phyloP scores from a whole-genome alignment of 2,113 vertebrate genomes.

The Neotoma lepida region DNA sequence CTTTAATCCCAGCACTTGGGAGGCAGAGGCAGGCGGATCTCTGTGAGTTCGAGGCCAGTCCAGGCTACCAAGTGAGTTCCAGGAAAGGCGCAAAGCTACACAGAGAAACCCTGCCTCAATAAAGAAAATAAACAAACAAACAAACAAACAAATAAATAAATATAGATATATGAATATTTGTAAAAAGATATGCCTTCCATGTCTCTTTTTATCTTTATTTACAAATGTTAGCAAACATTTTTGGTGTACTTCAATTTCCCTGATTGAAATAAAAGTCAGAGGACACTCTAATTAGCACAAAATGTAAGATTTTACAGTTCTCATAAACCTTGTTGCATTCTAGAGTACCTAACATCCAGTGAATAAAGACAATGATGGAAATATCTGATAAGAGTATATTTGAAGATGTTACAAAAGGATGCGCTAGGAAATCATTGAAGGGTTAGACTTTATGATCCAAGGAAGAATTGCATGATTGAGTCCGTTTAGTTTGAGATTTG shows the following conservation, averaged over 20 bases:
- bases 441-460: neutral
- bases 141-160: too few species aligned
- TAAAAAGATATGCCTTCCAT: neutral
- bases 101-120: too few species aligned
- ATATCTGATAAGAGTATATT: neutral
- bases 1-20: too few species aligned
- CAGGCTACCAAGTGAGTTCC: too few species aligned
- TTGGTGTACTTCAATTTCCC: neutral
- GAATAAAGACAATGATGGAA: neutral
- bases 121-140: too few species aligned
- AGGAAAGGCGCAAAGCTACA: too few species aligned
- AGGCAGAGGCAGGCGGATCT: too few species aligned
- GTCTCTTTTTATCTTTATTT: neutral
- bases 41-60: too few species aligned
- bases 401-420: neutral
- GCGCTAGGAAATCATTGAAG: neutral
- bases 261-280: neutral
- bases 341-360: neutral
- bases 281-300: neutral
- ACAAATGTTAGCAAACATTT: slow-evolving; percentile 14
- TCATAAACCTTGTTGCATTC: neutral
- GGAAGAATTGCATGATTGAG: neutral
- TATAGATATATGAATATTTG: neutral
- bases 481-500: neutral
- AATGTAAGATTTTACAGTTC: neutral